These are phyloP conservation scores for Alloscopus bannaensis DNA, from an alignment of 2,888 invertebrate genomes.

Conservation along the genomic window DNA sequence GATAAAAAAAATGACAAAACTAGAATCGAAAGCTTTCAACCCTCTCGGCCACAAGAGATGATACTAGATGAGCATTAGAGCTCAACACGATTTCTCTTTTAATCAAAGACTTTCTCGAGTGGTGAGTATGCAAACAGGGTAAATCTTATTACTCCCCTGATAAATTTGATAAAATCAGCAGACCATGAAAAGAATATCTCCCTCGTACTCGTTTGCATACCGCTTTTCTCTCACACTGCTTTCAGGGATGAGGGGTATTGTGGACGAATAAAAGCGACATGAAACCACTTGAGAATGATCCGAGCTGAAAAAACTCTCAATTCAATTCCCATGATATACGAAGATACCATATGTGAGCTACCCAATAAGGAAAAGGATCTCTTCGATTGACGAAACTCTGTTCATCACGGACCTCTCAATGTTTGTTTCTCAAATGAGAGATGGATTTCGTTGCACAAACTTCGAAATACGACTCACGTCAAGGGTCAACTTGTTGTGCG, in stretches of 20 bases:
- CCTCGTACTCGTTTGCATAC: slow-evolving; percentile 6
- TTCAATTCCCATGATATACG: slow-evolving; percentile 35
- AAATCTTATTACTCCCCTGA: slow-evolving; percentile 44
- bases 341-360: neutral
- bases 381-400: too few species aligned
- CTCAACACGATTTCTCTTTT: neutral
- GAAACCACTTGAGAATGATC: slow-evolving; percentile 32
- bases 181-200: slow-evolving; percentile 36
- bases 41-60: too few species aligned
- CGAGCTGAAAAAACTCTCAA: slow-evolving; percentile 24
- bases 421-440: too few species aligned
- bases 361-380: neutral
- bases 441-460: too few species aligned
- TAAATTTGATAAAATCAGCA: slow-evolving; percentile 42
- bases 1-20: neutral
- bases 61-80: too few species aligned
- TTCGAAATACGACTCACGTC: too few species aligned
- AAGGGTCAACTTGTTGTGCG: too few species aligned
- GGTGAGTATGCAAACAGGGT: slow-evolving; percentile 20
- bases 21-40: neutral
- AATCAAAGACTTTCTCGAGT: slow-evolving; percentile 12
- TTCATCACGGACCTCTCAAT: too few species aligned
- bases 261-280: neutral
- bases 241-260: neutral
- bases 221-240: neutral